Percentiles rank a stretch among this genome's conserved stretches.
These are phyloP conservation scores for Drosophila phalerata DNA, from an alignment of 2,888 invertebrate species.

Conservation along the genomic window DNA sequence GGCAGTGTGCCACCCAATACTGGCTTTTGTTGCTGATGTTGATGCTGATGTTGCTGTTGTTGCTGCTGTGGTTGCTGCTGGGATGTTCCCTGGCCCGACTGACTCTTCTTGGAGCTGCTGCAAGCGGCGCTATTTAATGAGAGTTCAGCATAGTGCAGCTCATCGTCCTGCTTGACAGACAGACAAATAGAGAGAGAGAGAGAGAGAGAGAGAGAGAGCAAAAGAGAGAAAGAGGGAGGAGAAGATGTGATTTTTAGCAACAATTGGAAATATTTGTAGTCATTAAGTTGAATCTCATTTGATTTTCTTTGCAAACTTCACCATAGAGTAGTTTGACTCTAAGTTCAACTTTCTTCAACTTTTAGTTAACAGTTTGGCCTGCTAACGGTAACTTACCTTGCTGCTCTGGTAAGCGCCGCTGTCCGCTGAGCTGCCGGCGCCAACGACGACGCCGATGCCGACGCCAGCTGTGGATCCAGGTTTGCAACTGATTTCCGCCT, in stretches of 20 bases:
- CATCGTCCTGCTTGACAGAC: conserved; percentile 80
- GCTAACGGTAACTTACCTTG: conserved; percentile 74
- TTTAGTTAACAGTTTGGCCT: conserved; percentile 38
- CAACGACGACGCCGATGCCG: conserved; percentile 20
- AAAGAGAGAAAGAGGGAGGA: background rate
- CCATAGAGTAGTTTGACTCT: conserved; percentile 47
- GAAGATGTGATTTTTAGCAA: conserved; percentile 48
- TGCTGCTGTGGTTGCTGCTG: conserved; percentile 39
- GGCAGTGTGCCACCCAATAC: conserved; percentile 77
- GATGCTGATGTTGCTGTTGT: conserved; percentile 35
- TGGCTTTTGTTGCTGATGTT: conserved; percentile 46
- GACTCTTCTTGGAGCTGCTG: conserved; percentile 61
- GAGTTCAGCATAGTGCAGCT: conserved; percentile 85
- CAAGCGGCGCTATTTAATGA: conserved; percentile 71
- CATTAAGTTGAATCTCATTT: conserved; percentile 29
- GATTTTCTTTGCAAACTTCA: conserved; percentile 34
- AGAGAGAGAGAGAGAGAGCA: no score
- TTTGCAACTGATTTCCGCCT: conserved; percentile 85
- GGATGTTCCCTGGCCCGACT: conserved; percentile 29
- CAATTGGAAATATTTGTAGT: conserved; percentile 50
- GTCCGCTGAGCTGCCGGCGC: conserved; percentile 64
- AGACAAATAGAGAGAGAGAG: background rate
- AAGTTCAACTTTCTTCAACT: conserved; percentile 61
- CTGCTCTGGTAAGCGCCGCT: conserved; percentile 83
- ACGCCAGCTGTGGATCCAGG: conserved; percentile 79